Base-by-base conservation (phyloP, 2,113 vertebrate genomes). In the Passer montanus region DNA sequence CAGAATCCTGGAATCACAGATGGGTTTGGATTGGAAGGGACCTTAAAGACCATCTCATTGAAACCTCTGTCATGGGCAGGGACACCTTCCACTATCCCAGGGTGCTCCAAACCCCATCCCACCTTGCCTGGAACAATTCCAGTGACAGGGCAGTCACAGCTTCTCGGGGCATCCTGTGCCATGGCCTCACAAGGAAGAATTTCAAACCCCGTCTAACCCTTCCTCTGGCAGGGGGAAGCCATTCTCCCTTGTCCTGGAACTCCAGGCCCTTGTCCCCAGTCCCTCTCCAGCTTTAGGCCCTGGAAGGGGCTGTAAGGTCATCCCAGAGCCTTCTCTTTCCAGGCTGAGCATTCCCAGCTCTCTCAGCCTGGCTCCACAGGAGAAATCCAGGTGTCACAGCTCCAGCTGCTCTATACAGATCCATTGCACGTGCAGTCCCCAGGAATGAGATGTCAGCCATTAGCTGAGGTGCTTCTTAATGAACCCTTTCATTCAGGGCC, bases 341-440 rank as follows among this genome's bases (percentile, higher is more conserved):
- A 73, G 59, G 26, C 9, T 63, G 22, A 37, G 2, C 31, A 37
- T 3, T 7, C 22, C 8, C 27, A 52, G 33, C 52, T 52, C 44
- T 59, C 37, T 28, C 46, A 89, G 7, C 33, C 53, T 39, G 28
- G 13, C 53, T 75, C 19, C 15, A 6, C 1, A 12, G 87, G 33
- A 37, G 53, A 39, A 68, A 18, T 53, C 28, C 53, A 14, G 24
- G 9, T 46, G 9, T 30, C 39, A n/a, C 28, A 60, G 60, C 60
- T 68, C 33, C 16, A 41, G n/a, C 30, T 75, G 46, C 15, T 53
- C 33, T 39, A 6, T 19, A 2, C 30, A 35, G 62, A 53, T 46
- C 53, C n/a, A 0, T 2, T 4, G 22, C 1, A 21, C 4, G 16
- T 2, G 4, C 44, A 2, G 15, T 39, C 39, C 46, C 24, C 1